Evolutionary conservation across 2,888 invertebrate genomes (phyloP).

Genomic region (Platynereis dumerilii): DNA sequence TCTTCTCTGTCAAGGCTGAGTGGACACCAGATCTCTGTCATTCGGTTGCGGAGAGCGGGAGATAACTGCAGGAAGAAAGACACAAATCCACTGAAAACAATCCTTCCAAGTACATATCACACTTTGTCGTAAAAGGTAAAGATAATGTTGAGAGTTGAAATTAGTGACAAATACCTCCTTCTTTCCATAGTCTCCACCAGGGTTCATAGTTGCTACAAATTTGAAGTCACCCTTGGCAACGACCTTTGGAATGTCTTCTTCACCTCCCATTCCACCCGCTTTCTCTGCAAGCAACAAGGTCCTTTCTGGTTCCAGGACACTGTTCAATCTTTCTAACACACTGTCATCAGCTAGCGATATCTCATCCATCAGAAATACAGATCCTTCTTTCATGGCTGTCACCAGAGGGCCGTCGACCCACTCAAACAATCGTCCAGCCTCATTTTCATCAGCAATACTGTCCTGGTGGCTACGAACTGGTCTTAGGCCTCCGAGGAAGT

Average conservation of each 20-base stretch:
- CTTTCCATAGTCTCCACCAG: slow-evolving; percentile 98
- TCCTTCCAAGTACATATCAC: too few species aligned
- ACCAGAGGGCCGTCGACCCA: slow-evolving; percentile 98
- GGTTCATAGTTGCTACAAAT: slow-evolving; percentile 98
- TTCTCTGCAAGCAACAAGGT: slow-evolving; percentile 90
- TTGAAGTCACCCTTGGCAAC: slow-evolving; percentile 77
- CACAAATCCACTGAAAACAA: background rate
- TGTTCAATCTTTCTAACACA: slow-evolving; percentile 95
- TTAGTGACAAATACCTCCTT: slow-evolving; percentile 74
- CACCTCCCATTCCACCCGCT: slow-evolving; percentile 62
- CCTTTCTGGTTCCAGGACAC: slow-evolving; percentile 90
- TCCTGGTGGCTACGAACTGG: slow-evolving; percentile 75
- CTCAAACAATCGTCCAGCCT: slow-evolving; percentile 75
- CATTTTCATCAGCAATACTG: background rate
- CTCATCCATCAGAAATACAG: slow-evolving; percentile 94
- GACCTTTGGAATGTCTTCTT: slow-evolving; percentile 47
- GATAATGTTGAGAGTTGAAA: background rate
- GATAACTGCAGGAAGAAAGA: slow-evolving; percentile 73
- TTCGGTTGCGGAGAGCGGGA: slow-evolving; percentile 93
- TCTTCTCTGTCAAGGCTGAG: slow-evolving; percentile 69
- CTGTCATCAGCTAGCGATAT: slow-evolving; percentile 98
- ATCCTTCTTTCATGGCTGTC: slow-evolving; percentile 85
- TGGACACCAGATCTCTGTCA: slow-evolving; percentile 99
- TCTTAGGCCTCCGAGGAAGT: slow-evolving; percentile 93
- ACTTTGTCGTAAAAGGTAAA: background rate